Evolutionary conservation across 2,113 vertebrate genomes (phyloP).

Genomic region (Urocitellus parryii): DNA sequence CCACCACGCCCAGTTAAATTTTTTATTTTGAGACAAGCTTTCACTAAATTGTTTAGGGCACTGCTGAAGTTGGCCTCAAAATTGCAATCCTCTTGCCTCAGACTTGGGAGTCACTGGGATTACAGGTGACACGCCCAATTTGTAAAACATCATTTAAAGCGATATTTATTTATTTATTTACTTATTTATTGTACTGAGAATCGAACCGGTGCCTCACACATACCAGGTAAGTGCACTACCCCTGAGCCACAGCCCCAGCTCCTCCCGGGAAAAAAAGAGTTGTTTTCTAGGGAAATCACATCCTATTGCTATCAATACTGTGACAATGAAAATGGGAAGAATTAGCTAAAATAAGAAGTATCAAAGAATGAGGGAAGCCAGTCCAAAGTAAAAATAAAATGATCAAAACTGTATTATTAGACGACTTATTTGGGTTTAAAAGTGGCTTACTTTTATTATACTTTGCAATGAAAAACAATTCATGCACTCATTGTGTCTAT

Average conservation of each 20-base stretch:
- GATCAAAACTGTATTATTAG: constrained; percentile 24
- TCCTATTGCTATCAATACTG: constrained; percentile 43
- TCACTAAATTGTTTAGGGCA: too few relatives aligned
- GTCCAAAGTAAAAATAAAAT: constrained; percentile 11
- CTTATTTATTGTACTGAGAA: too few relatives aligned
- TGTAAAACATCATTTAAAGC: not conserved
- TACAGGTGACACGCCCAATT: not conserved
- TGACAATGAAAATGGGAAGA: constrained; percentile 31
- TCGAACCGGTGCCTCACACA: too few relatives aligned
- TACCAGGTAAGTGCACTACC: too few relatives aligned
- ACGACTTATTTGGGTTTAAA: constrained; percentile 44
- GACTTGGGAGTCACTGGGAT: too few relatives aligned
- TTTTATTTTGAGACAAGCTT: too few relatives aligned
- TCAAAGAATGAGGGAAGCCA: not conserved
- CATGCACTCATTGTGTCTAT: constrained; percentile 49
- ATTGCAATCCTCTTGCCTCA: too few relatives aligned
- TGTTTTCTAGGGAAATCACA: constrained; percentile 62
- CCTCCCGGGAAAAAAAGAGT: too few relatives aligned
- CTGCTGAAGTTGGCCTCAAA: too few relatives aligned
- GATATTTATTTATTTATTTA: too few relatives aligned
- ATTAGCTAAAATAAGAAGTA: constrained; percentile 35
- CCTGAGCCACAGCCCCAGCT: too few relatives aligned
- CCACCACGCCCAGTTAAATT: too few relatives aligned
- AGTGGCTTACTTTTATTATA: constrained; percentile 32
- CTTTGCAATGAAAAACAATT: constrained; percentile 54